Evolutionary conservation across 2,113 vertebrate genomes (phyloP), one percentile per base, ranked within the genome.

Genomic region (Vulpes lagopus): DNA sequence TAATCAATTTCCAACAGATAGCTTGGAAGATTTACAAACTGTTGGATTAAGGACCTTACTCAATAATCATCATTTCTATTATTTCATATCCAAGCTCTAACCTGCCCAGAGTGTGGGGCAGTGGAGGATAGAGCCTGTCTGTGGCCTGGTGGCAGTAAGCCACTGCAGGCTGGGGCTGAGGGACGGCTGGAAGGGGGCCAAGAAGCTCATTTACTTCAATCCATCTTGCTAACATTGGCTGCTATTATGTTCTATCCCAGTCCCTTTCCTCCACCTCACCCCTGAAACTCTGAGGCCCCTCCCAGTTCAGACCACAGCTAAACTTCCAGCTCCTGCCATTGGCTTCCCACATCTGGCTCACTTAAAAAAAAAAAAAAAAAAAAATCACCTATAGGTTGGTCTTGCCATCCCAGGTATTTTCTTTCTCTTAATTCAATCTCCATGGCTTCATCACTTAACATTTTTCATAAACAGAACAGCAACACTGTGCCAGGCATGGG

Each of bases 21-120:
- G 53, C 38, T 92, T 91, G 82, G 82, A 95, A 76, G 81, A 55
- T 78, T 86, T 69, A 15, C 35, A 43, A 93, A 60, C 55, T 85
- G 30, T 60, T 94, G 62, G n/a, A 64, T 51, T 83, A 76, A 85
- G 74, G 76, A 49, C n/a, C n/a, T 69, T 67, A 82, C 14, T 83
- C 67, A 49, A 60, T 78, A 85, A 57, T n/a, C 79, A 57, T n/a
- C 79, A 71, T 25, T 79, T 51, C 3, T 65, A 81, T 69, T 64
- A 43, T 73, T 92, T 81, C 25, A 30, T 60, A 62, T n/a, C 30
- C 0, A 2, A 19, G 19, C 35, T 87, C 53, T 32, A 83, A 38
- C 69, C n/a, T 49, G 27, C 80, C 85, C 55, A 9, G 74, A 11
- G 49, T 30, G 19, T n/a, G 17, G 7, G 20, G 10, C 1, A 2